Conservation (phyloP, 2,888 invertebrate genomes). For the Germaria angustata region DNA sequence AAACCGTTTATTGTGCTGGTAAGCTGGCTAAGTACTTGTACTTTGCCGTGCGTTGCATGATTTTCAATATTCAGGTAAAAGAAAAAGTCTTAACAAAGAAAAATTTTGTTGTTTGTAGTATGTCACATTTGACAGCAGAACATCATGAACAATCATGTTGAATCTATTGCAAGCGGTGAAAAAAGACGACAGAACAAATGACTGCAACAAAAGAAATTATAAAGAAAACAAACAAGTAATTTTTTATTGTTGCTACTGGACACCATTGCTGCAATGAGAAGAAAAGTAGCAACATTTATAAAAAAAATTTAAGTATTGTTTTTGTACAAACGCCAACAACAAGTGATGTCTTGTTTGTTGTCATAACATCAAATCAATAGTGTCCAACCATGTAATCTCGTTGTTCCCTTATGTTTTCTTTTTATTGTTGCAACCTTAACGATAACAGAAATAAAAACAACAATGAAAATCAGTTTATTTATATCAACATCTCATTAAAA, state of each 20-base stretch:
- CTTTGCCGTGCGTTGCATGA: constrained; percentile 36
- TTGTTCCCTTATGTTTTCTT: neutral
- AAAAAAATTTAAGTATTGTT: neutral
- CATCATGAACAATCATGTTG: constrained; percentile 60
- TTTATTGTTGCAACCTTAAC: neutral
- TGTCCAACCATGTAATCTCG: constrained; percentile 46
- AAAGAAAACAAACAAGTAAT: constrained; percentile 33
- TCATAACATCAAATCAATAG: constrained; percentile 54
- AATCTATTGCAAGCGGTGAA: constrained; percentile 3
- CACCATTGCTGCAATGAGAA: neutral
- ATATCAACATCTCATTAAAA: neutral
- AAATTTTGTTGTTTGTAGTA: constrained; percentile 58
- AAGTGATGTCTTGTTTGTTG: constrained; percentile 52
- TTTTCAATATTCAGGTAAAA: constrained; percentile 31
- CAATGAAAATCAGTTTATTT: constrained; percentile 2
- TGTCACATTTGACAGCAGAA: constrained; percentile 64
- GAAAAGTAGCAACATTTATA: constrained; percentile 16
- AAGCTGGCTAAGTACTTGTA: constrained; percentile 4
- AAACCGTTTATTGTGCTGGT: constrained; percentile 21
- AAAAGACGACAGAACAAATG: neutral
- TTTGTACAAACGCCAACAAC: neutral
- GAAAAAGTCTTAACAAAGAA: constrained; percentile 42
- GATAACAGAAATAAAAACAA: neutral
- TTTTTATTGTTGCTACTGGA: neutral
- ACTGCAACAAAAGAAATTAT: constrained; percentile 2